Evolutionary conservation across 2,113 vertebrate species (phyloP).

Genomic region (cattle (Bos taurus)): DNA sequence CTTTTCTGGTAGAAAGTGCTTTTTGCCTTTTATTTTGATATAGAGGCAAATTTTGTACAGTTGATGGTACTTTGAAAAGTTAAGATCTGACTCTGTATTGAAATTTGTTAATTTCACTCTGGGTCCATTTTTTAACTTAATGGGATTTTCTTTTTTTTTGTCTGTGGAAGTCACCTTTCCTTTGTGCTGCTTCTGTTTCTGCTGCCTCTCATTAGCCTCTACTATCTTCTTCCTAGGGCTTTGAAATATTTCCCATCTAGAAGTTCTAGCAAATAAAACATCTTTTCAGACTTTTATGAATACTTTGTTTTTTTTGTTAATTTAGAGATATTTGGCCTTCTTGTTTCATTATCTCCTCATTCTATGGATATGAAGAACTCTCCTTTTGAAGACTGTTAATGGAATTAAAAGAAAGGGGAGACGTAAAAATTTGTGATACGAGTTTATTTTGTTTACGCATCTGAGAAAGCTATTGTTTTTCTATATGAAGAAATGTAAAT

Average conservation of each 20-base stretch:
- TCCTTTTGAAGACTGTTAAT: neutral
- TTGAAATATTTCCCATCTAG: constrained; percentile 12
- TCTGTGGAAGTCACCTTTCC: neutral
- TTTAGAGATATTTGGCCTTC: neutral
- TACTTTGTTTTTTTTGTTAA: neutral
- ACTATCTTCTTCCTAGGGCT: neutral
- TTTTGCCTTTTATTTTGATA: neutral
- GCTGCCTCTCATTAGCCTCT: neutral
- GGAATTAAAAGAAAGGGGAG: neutral
- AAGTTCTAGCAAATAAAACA: neutral
- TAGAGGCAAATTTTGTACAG: neutral
- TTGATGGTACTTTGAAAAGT: neutral
- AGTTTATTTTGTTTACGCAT: neutral
- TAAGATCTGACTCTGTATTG: neutral
- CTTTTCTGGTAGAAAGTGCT: neutral
- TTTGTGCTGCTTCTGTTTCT: neutral
- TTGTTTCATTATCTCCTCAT: neutral
- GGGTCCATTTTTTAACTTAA: neutral
- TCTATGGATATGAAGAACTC: neutral
- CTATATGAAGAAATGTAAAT: neutral
- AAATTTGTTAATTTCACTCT: constrained; percentile 3
- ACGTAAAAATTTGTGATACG: neutral
- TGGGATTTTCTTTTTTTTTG: neutral
- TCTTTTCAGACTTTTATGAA: neutral
- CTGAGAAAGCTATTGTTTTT: neutral